Percentiles rank a stretch among this genome's conserved stretches.
These are phyloP conservation scores for Cydia fagiglandana DNA, from an alignment of 1,140 invertebrate genomes.

Conservation along the genomic window DNA sequence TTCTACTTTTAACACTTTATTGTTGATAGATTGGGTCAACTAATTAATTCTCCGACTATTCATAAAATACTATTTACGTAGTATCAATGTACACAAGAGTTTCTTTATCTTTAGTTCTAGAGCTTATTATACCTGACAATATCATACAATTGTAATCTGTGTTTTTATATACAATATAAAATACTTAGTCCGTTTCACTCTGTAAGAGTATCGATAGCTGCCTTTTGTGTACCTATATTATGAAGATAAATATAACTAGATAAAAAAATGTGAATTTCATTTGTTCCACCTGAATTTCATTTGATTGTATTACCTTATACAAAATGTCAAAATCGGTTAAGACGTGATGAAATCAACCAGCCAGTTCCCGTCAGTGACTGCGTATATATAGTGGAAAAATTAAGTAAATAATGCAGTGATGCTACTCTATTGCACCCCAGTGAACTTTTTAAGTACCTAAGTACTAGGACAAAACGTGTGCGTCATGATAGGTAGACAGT, in stretches of 20 bases:
- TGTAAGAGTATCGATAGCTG: conserved; percentile 29
- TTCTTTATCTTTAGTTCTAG: conserved; percentile 27
- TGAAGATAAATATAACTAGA: conserved; percentile 6
- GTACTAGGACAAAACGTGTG: too few relatives aligned
- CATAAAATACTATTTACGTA: neutral
- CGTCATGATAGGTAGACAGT: too few relatives aligned
- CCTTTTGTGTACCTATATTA: conserved; percentile 32
- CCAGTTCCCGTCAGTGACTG: neutral
- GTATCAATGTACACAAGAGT: conserved; percentile 7
- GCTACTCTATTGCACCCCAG: too few relatives aligned
- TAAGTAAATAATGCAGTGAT: too few relatives aligned
- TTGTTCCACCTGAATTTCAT: neutral
- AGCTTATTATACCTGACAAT: conserved; percentile 28
- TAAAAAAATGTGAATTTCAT: neutral
- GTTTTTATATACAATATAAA: conserved; percentile 31
- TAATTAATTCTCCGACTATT: neutral
- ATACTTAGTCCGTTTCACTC: conserved; percentile 23
- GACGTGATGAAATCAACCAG: too few relatives aligned
- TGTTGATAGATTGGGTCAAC: conserved; percentile 3
- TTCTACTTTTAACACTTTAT: conserved; percentile 2
- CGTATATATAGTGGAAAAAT: too few relatives aligned
- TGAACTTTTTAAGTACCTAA: too few relatives aligned
- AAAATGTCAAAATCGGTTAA: too few relatives aligned
- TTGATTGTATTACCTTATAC: neutral
- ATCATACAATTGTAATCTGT: conserved; percentile 14